phyloP scores from a whole-genome alignment of 2,797 vertebrate species.

The Streptopelia turtur region DNA sequence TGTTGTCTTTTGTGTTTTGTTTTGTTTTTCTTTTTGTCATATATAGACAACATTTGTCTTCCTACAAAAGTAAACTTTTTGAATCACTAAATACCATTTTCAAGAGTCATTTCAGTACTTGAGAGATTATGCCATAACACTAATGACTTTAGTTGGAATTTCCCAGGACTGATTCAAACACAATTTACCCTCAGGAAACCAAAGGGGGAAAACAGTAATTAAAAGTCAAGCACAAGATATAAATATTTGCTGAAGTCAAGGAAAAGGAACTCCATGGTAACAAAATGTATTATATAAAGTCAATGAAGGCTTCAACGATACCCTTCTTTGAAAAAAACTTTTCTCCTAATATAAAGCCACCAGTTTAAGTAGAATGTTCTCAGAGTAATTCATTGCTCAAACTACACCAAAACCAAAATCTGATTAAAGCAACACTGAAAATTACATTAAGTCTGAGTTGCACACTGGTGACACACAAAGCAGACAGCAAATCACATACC shows the following conservation, averaged over 20 bases:
- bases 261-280: not conserved
- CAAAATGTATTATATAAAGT: not conserved
- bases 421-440: not conserved
- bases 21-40: not conserved
- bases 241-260: conserved; percentile 37
- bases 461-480: not conserved
- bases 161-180: not conserved
- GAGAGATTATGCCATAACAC: not conserved
- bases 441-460: not conserved
- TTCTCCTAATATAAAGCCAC: not conserved
- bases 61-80: not conserved
- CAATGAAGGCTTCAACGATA: not conserved
- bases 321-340: not conserved
- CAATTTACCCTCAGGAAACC: not conserved
- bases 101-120: conserved; percentile 7
- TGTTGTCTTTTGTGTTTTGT: no score
- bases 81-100: not conserved
- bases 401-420: not conserved
- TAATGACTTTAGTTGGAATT: not conserved
- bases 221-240: conserved; percentile 9
- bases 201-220: not conserved
- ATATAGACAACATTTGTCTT: not conserved
- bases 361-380: not conserved
- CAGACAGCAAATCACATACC: not conserved
- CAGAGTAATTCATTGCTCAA: not conserved